Evolutionary conservation across 92 coral and sea anemone genomes (phyloP).

Genomic region (Parazoanthus darwini): DNA sequence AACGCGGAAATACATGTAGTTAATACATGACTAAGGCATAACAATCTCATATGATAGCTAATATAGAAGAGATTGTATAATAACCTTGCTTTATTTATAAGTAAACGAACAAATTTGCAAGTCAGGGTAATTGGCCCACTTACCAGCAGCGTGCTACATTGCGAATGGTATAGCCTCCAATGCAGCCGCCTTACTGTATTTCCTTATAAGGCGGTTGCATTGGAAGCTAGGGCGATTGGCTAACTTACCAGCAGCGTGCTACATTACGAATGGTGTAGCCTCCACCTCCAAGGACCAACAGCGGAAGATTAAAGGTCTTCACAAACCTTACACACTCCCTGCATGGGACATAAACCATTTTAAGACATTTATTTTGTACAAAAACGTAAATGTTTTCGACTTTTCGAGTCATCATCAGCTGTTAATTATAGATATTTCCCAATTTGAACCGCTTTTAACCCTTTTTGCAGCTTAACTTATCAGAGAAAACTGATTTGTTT

Average conservation of each 20-base stretch:
- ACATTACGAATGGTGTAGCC: slow-evolving; percentile 99
- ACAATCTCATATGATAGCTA: neutral
- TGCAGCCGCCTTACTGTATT: too few relatives aligned
- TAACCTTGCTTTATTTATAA: neutral
- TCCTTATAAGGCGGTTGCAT: too few relatives aligned
- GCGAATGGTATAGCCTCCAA: slow-evolving; percentile 96
- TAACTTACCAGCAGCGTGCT: slow-evolving; percentile 94
- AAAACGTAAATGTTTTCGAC: neutral
- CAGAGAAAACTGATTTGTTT: too few relatives aligned
- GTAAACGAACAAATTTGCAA: neutral
- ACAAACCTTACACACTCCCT: slow-evolving; percentile 95
- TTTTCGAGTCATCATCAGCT: too few relatives aligned
- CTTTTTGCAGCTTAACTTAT: too few relatives aligned
- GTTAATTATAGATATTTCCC: too few relatives aligned
- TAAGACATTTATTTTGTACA: too few relatives aligned
- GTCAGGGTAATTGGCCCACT: slow-evolving; percentile 3
- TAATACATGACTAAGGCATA: too few relatives aligned
- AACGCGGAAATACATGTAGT: too few relatives aligned
- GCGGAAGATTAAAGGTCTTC: slow-evolving; percentile 92
- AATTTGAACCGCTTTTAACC: too few relatives aligned
- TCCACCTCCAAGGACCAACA: slow-evolving; percentile 97
- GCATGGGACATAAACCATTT: neutral
- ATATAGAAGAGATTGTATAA: neutral
- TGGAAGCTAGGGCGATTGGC: too few relatives aligned
- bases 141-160: slow-evolving; percentile 99